Evolutionary conservation across 2,113 vertebrate species (phyloP).

Genomic region (Coregonus clupeaformis): DNA sequence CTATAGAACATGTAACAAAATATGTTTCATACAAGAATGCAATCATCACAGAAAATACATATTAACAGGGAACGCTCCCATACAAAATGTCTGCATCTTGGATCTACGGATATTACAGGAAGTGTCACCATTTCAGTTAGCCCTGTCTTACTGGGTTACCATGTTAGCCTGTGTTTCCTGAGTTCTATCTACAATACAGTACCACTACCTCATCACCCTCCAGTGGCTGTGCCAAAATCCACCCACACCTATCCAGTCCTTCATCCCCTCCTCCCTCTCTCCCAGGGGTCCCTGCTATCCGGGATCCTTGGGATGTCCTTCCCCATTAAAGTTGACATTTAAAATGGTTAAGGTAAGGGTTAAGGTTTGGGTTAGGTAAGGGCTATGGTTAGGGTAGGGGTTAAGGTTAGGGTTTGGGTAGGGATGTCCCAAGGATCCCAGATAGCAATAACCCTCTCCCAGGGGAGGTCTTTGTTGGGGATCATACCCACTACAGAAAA

Average conservation of each 20-base stretch:
- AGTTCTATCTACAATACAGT: not conserved
- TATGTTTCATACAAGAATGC: not conserved
- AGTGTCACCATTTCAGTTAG: not conserved
- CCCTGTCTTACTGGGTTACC: not conserved
- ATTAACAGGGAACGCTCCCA: too few relatives aligned
- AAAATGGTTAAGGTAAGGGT: too few relatives aligned
- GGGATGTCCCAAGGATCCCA: too few relatives aligned
- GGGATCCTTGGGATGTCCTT: too few relatives aligned
- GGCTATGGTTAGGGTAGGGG: too few relatives aligned
- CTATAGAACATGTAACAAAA: not conserved
- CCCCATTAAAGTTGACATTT: too few relatives aligned
- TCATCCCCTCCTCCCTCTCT: conserved; percentile 40
- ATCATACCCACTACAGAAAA: conserved; percentile 60
- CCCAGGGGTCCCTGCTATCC: too few relatives aligned
- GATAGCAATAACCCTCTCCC: conserved; percentile 28
- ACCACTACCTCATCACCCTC: conserved; percentile 43
- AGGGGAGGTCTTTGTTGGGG: conserved; percentile 50
- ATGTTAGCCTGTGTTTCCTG: not conserved
- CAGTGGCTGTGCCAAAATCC: conserved; percentile 58
- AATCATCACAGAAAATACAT: not conserved
- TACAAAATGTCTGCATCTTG: too few relatives aligned
- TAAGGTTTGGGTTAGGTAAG: too few relatives aligned
- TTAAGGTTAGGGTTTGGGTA: too few relatives aligned
- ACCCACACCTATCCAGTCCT: conserved; percentile 52
- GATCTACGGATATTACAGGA: not conserved